phyloP scores from a whole-genome alignment of 2,888 invertebrate species.

The Hydroisotoma schaefferi region DNA sequence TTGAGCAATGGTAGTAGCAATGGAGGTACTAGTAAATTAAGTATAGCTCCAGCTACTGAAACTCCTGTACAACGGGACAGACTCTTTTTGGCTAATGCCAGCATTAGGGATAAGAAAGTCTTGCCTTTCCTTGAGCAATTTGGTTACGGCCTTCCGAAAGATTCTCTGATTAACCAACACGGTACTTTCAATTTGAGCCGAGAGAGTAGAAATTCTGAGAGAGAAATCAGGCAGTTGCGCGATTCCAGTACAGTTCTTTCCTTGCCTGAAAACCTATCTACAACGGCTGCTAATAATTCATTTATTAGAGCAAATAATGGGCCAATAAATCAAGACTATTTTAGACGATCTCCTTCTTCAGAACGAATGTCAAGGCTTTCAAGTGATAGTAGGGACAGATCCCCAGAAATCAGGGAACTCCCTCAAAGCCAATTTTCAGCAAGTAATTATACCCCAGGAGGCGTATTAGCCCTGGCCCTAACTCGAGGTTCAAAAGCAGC shows the following conservation, averaged over 20 bases:
- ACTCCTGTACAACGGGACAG: slow-evolving; percentile 9
- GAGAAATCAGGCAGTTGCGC: neutral
- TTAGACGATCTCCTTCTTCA: slow-evolving; percentile 16
- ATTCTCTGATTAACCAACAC: slow-evolving; percentile 2
- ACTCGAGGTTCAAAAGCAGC: slow-evolving; percentile 48
- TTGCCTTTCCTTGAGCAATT: slow-evolving; percentile 47
- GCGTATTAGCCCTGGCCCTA: slow-evolving; percentile 47
- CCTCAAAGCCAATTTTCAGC: slow-evolving; percentile 4
- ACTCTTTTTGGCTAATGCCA: slow-evolving; percentile 12
- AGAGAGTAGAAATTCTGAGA: slow-evolving; percentile 3
- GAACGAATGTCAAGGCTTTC: slow-evolving; percentile 13
- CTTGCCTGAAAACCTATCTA: slow-evolving; percentile 10
- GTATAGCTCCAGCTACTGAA: neutral
- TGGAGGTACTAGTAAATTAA: neutral
- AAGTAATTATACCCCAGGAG: slow-evolving; percentile 35
- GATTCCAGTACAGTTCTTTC: neutral
- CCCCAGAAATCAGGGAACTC: slow-evolving; percentile 34
- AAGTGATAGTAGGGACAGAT: slow-evolving; percentile 25
- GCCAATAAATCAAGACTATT: neutral
- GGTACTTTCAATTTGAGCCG: slow-evolving; percentile 12
- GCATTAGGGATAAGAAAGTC: slow-evolving; percentile 36
- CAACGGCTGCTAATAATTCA: neutral
- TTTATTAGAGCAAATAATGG: neutral
- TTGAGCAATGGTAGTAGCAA: slow-evolving; percentile 4
- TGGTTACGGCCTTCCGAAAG: slow-evolving; percentile 41